These are phyloP conservation scores for Heterodera schachtii DNA, from an alignment of 1,140 invertebrate species.

Conservation along the genomic window DNA sequence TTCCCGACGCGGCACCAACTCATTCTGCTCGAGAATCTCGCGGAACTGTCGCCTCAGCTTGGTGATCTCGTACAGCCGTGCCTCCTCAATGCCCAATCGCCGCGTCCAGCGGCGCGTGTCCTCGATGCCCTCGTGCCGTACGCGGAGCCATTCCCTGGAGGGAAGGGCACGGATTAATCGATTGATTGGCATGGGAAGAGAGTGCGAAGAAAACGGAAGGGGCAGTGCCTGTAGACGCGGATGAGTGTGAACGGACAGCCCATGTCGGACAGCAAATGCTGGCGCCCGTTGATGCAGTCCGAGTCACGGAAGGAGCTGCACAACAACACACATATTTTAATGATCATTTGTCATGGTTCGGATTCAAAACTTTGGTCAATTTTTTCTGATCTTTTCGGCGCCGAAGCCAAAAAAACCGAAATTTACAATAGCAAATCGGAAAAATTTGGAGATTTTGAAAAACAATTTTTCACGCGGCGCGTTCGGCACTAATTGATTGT, in stretches of 20 bases:
- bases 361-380: too few species aligned
- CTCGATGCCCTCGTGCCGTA: slow-evolving; percentile 33
- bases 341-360: slow-evolving; percentile 82
- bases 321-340: slow-evolving; percentile 69
- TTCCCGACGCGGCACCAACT: slow-evolving; percentile 31
- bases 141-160: slow-evolving; percentile 40
- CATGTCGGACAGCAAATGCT: slow-evolving; percentile 84
- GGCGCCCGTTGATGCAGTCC: slow-evolving; percentile 74
- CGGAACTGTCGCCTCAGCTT: slow-evolving; percentile 45
- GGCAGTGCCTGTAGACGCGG: slow-evolving; percentile 76
- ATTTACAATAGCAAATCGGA: too few species aligned
- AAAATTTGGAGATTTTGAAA: too few species aligned
- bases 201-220: too few species aligned
- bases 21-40: slow-evolving; percentile 44
- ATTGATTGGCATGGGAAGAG: too few species aligned
- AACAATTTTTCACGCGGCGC: too few species aligned
- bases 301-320: slow-evolving; percentile 45
- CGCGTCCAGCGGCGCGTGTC: slow-evolving; percentile 47
- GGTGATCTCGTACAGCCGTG: slow-evolving; percentile 48
- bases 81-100: slow-evolving; percentile 48
- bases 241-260: slow-evolving; percentile 91
- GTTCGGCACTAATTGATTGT: too few species aligned
- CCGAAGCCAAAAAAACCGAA: too few species aligned
- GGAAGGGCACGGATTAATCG: neutral
- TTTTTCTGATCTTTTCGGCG: too few species aligned